Percentiles rank a stretch among this genome's conserved stretches.
Conservation (phyloP, 2,888 invertebrate species). For the Stegophylla sp. region DNA sequence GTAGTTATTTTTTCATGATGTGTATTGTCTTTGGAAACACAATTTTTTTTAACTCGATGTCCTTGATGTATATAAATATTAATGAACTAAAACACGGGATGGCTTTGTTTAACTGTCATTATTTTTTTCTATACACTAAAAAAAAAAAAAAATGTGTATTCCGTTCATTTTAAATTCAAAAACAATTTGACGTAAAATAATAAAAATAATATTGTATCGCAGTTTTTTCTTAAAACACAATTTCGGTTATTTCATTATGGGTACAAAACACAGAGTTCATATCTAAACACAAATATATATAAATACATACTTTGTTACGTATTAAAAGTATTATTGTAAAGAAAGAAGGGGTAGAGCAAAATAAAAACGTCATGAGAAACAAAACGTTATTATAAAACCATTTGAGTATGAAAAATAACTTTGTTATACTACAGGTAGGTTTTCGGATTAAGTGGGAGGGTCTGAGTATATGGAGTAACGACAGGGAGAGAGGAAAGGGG, state of each 20-base stretch:
- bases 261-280: background rate
- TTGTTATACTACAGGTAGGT: background rate
- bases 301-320: too few species aligned
- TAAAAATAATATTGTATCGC: background rate
- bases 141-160: background rate
- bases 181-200: background rate
- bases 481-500: background rate
- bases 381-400: conserved; percentile 22
- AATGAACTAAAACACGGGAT: too few species aligned
- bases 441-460: background rate
- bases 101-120: too few species aligned
- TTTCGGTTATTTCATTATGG: background rate
- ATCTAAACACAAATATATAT: too few species aligned
- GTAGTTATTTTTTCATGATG: too few species aligned
- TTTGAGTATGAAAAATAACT: conserved; percentile 29
- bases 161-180: background rate
- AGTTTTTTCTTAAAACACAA: background rate
- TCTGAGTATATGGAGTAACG: background rate
- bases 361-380: background rate
- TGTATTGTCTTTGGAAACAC: too few species aligned
- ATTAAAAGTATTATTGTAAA: too few species aligned
- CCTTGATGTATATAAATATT: too few species aligned
- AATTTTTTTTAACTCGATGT: too few species aligned
- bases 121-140: too few species aligned
- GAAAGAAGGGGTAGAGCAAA: background rate